Percentiles rank a stretch among this genome's conserved stretches.
These are phyloP conservation scores for Montipora foliosa DNA, from an alignment of 64 coral and sea anemone genomes.

Conservation along the genomic window DNA sequence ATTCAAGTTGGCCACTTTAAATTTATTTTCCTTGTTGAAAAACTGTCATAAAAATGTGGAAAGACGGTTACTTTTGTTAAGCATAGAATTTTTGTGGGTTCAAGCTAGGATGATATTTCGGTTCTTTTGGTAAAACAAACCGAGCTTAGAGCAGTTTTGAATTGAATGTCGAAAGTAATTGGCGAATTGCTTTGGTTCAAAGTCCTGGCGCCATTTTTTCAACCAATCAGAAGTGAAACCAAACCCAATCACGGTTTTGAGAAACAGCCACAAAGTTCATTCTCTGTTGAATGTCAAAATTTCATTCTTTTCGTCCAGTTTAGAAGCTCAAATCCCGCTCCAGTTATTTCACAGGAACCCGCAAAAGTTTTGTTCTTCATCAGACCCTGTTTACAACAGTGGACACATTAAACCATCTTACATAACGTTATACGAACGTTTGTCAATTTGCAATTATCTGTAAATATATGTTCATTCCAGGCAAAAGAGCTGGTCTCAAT, in stretches of 20 bases:
- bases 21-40: not conserved
- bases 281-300: too few relatives aligned
- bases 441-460: not conserved
- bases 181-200: too few relatives aligned
- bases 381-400: not conserved
- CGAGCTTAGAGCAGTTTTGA: too few relatives aligned
- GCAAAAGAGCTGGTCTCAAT: slow-evolving; percentile 44
- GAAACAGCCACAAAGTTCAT: too few relatives aligned
- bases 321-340: too few relatives aligned
- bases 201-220: too few relatives aligned
- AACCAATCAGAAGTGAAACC: too few relatives aligned
- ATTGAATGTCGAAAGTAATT: too few relatives aligned
- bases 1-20: slow-evolving; percentile 37
- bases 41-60: not conserved
- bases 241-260: too few relatives aligned
- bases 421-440: not conserved
- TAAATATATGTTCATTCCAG: not conserved
- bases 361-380: not conserved
- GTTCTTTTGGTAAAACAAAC: not conserved
- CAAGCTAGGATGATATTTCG: not conserved
- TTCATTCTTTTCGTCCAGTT: too few relatives aligned
- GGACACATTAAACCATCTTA: not conserved
- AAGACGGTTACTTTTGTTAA: not conserved
- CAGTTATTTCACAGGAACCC: not conserved
- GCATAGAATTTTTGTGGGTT: not conserved